Conservation (phyloP, 2,113 vertebrate species). For the Promerops cafer region DNA sequence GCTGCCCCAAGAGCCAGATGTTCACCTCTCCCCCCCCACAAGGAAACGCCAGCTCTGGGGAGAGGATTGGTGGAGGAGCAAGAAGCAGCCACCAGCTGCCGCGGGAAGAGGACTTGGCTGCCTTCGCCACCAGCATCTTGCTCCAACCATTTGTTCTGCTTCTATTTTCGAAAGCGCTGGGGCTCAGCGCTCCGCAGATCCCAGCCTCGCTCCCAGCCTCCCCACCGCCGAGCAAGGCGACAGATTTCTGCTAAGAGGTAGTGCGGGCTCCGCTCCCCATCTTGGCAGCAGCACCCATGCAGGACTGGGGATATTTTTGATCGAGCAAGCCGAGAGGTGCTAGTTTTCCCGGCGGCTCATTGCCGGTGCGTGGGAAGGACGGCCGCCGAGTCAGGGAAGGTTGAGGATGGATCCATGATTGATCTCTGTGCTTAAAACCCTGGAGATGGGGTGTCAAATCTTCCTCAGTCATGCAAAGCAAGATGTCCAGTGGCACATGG, state of each 20-base stretch:
- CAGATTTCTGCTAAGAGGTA: slow-evolving; percentile 17
- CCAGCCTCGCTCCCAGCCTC: background rate
- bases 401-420: background rate
- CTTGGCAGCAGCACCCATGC: background rate
- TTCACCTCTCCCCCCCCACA: background rate
- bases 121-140: background rate
- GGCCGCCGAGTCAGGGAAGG: background rate
- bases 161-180: slow-evolving; percentile 25
- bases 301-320: slow-evolving; percentile 18
- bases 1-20: background rate
- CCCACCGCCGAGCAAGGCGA: background rate
- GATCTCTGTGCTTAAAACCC: background rate
- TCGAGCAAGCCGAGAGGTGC: background rate
- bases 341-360: background rate
- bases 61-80: background rate
- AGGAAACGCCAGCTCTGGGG: background rate
- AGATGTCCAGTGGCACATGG: rapidly evolving
- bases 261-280: background rate
- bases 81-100: slow-evolving; percentile 34
- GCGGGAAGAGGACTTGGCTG: slow-evolving; percentile 3
- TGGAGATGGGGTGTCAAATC: rapidly evolving
- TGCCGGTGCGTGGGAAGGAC: background rate
- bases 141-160: slow-evolving; percentile 53
- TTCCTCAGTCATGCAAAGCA: rapidly evolving
- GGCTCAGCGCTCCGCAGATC: background rate